These are phyloP conservation scores for Podargus strigoides DNA, from an alignment of 2,797 vertebrate species.

Conservation along the genomic window DNA sequence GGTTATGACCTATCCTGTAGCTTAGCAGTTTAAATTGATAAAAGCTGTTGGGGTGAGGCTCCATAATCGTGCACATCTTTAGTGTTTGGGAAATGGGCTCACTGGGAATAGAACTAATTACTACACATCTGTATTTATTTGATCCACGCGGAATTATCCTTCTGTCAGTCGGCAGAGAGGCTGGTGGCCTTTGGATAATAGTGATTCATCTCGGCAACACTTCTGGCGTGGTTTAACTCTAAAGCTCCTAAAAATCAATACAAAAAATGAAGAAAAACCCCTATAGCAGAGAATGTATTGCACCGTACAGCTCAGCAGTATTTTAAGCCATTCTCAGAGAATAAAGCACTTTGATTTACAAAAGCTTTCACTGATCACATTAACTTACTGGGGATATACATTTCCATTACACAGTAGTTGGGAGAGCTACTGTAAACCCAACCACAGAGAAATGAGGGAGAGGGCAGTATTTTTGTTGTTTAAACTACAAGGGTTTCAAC, in stretches of 20 bases:
- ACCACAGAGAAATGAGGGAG: not conserved
- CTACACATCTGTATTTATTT: constrained; percentile 99
- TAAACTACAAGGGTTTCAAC: not conserved
- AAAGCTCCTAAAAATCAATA: constrained; percentile 88
- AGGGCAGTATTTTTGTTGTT: not conserved
- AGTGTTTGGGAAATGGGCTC: constrained; percentile 93
- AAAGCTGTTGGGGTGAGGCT: constrained; percentile 92
- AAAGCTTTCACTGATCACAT: constrained; percentile 35
- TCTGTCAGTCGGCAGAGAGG: constrained; percentile 94
- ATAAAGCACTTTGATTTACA: constrained; percentile 50
- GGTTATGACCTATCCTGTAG: constrained; percentile 96
- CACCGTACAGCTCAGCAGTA: not conserved
- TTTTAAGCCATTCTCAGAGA: constrained; percentile 21
- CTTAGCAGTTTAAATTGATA: constrained; percentile 98
- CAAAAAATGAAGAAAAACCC: constrained; percentile 75
- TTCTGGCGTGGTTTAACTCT: constrained; percentile 90
- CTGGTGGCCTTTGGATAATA: constrained; percentile 90
- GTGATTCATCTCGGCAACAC: constrained; percentile 94
- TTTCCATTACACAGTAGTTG: constrained; percentile 8
- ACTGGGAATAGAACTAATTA: constrained; percentile 99
- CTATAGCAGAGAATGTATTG: constrained; percentile 10
- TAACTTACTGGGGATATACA: constrained; percentile 1
- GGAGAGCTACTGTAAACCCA: not conserved
- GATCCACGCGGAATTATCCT: constrained; percentile 97
- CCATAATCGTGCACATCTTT: constrained; percentile 94